These are phyloP conservation scores for Helicoverpa zea DNA, from an alignment of 1,140 invertebrate genomes.

Conservation along the genomic window DNA sequence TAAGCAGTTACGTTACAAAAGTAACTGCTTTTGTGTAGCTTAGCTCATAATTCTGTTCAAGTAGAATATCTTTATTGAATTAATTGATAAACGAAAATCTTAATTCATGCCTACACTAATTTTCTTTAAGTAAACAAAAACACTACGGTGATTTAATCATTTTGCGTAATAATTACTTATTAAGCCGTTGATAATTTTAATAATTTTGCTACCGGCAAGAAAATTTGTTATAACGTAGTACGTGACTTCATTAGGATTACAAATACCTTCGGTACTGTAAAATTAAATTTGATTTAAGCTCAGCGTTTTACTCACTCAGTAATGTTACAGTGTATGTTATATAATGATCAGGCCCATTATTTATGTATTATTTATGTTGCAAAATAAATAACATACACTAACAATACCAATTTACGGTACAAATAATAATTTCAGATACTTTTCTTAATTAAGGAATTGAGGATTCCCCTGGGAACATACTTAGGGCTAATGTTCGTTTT, in stretches of 20 bases:
- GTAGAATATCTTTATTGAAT: no score
- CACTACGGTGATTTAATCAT: background rate
- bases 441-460: no score
- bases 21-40: no score
- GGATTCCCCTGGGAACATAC: no score
- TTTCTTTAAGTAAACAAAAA: background rate
- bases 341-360: background rate
- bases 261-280: background rate
- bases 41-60: no score
- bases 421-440: no score
- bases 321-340: background rate
- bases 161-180: background rate
- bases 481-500: no score
- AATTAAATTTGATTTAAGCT: background rate
- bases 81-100: no score
- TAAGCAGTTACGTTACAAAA: background rate
- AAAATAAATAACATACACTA: background rate
- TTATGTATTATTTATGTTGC: background rate
- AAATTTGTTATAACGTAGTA: background rate
- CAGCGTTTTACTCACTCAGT: background rate
- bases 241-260: constrained; percentile 19
- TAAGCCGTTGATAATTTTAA: background rate
- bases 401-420: background rate
- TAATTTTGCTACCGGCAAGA: constrained; percentile 6
- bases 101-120: no score